phyloP scores from a whole-genome alignment of 2,113 vertebrate genomes.

The Rhynchomys soricoides region DNA sequence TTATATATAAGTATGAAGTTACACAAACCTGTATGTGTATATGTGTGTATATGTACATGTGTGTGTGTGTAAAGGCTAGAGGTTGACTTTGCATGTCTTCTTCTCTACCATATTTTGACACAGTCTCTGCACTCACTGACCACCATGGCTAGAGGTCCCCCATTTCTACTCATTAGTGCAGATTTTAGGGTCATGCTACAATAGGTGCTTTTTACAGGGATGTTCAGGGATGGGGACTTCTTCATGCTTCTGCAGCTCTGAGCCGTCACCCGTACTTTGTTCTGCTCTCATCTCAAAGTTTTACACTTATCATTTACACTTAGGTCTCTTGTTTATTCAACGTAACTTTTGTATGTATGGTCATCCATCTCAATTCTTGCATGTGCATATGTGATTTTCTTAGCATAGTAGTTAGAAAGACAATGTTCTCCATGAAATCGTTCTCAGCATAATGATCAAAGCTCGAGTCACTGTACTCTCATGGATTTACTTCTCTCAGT shows the following conservation, averaged over 20 bases:
- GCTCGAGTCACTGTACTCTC: not conserved
- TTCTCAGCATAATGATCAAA: not conserved
- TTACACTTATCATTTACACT: conserved; percentile 4
- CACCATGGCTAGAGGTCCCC: not conserved
- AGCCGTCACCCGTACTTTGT: not conserved
- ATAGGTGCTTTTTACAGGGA: not conserved
- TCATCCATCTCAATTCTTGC: not conserved
- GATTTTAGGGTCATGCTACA: no score
- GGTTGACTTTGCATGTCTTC: not conserved
- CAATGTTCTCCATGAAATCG: not conserved
- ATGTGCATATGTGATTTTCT: conserved; percentile 4
- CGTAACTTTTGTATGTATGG: not conserved
- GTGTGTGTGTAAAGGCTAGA: not conserved
- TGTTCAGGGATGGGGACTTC: not conserved
- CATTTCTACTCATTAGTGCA: not conserved
- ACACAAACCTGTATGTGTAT: not conserved
- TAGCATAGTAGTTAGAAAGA: not conserved
- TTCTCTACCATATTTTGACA: not conserved
- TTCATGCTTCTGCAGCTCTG: not conserved
- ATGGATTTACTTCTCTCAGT: conserved; percentile 16
- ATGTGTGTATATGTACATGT: not conserved
- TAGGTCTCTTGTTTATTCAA: not conserved
- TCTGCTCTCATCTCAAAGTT: not conserved
- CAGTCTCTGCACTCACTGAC: not conserved
- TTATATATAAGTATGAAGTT: not conserved